Evolutionary conservation across 2,888 invertebrate genomes (phyloP).

Genomic region (Leucophora obtusa): DNA sequence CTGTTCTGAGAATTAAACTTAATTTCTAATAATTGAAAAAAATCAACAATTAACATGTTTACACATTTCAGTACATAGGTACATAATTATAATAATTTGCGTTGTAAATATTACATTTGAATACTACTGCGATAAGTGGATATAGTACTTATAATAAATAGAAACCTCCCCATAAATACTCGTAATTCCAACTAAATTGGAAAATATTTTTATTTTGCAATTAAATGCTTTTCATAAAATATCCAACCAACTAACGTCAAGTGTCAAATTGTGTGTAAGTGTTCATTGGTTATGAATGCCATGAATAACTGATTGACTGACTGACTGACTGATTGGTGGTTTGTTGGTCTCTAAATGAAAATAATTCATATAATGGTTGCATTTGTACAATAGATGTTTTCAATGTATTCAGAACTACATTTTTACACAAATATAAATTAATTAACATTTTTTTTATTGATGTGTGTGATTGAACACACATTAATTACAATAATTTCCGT

Average conservation of each 20-base stretch:
- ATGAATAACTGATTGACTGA: constrained; percentile 38
- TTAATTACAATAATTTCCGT: constrained; percentile 54
- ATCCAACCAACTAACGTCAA: constrained; percentile 28
- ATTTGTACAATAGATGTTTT: constrained; percentile 20
- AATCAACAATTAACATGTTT: constrained; percentile 11
- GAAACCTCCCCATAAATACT: background rate
- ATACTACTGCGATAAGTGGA: background rate
- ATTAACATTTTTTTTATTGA: constrained; percentile 39
- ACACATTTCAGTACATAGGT: background rate
- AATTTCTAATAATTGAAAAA: too few species aligned
- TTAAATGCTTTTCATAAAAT: constrained; percentile 13
- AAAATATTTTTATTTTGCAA: constrained; percentile 25
- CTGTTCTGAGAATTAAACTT: too few species aligned
- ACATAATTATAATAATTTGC: background rate
- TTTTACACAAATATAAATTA: constrained; percentile 12
- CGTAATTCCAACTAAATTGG: background rate
- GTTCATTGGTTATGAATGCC: constrained; percentile 25
- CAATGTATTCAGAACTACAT: background rate
- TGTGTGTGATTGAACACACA: constrained; percentile 9
- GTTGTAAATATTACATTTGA: background rate
- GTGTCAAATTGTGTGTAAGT: constrained; percentile 35
- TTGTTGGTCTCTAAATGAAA: constrained; percentile 25
- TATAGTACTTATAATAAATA: background rate
- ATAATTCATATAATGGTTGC: constrained; percentile 38
- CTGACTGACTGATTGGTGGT: background rate